A percentile compares a stretch with the other conserved stretches of the same genome.
These are phyloP conservation scores for Nothocercus nigrocapillus DNA, from an alignment of 2,113 vertebrate genomes.

Conservation along the genomic window DNA sequence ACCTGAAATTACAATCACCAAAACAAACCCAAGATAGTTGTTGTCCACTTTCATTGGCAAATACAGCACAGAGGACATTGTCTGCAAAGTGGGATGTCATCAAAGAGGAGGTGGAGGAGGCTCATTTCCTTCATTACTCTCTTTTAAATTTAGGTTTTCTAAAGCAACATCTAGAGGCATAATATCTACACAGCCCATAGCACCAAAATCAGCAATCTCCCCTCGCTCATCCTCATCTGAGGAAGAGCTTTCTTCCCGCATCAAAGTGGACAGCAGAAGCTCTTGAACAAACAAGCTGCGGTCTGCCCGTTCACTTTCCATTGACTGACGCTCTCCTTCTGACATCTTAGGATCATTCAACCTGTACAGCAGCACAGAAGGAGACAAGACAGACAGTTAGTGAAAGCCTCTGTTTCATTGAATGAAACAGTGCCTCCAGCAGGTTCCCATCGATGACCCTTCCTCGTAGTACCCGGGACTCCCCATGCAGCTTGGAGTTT, in stretches of 20 bases:
- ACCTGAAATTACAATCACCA: constrained; percentile 99
- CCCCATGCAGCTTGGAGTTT: too few relatives aligned
- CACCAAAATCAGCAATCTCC: constrained; percentile 92
- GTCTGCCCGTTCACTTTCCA: constrained; percentile 93
- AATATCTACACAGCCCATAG: constrained; percentile 99
- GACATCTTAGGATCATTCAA: constrained; percentile 97
- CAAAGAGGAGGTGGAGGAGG: constrained; percentile 99
- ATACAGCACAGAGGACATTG: constrained; percentile 99
- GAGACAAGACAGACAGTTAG: too few relatives aligned
- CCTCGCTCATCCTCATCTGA: constrained; percentile 93
- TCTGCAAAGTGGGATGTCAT: constrained; percentile 95
- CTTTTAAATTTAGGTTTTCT: constrained; percentile 98
- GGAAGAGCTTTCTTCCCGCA: constrained; percentile 94
- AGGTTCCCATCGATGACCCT: too few relatives aligned
- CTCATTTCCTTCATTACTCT: constrained; percentile 96
- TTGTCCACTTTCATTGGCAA: constrained; percentile 99
- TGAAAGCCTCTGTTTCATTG: too few relatives aligned
- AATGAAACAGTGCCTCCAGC: too few relatives aligned
- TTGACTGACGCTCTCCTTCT: constrained; percentile 91
- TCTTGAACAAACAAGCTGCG: constrained; percentile 96
- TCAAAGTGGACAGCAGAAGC: constrained; percentile 94
- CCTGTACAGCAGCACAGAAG: constrained; percentile 68
- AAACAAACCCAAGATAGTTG: constrained; percentile 91
- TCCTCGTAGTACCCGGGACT: too few relatives aligned
- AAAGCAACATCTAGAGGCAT: constrained; percentile 99